These are phyloP conservation scores for Oceanodroma leucorhoa DNA, from an alignment of 2,797 vertebrate genomes.

Conservation along the genomic window DNA sequence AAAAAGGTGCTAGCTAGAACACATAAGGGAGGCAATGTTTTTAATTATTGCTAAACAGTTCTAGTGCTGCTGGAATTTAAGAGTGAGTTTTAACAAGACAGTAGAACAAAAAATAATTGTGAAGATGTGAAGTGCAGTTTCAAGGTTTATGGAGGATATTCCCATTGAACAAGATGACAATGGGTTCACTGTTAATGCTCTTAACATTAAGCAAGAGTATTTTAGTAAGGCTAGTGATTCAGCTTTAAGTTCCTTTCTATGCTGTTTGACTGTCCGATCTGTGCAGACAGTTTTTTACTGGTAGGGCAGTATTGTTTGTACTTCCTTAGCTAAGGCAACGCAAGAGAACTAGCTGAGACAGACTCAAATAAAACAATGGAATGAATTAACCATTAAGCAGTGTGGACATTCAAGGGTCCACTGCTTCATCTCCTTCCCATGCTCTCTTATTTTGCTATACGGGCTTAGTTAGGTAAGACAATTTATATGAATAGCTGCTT, in stretches of 20 bases:
- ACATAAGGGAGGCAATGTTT: not conserved
- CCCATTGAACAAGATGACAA: not conserved
- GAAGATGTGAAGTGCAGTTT: not conserved
- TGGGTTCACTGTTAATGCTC: not conserved
- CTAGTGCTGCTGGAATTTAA: not conserved
- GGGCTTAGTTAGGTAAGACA: not conserved
- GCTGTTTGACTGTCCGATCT: not conserved
- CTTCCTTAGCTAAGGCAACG: not conserved
- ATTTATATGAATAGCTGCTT: not conserved
- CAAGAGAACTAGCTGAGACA: not conserved
- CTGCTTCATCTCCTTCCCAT: not conserved
- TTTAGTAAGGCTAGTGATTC: not conserved
- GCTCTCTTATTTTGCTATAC: not conserved
- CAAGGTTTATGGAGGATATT: not conserved
- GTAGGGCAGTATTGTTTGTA: accelerated
- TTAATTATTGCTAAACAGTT: not conserved
- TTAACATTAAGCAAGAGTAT: not conserved
- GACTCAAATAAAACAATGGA: not conserved
- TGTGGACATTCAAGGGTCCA: not conserved
- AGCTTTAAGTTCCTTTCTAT: not conserved
- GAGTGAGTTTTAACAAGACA: not conserved
- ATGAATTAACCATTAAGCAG: not conserved
- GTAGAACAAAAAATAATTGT: not conserved
- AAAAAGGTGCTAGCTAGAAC: not conserved
- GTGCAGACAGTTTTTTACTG: not conserved